phyloP scores from a whole-genome alignment of 1,140 invertebrate genomes.

The Semibalanus balanoides region DNA sequence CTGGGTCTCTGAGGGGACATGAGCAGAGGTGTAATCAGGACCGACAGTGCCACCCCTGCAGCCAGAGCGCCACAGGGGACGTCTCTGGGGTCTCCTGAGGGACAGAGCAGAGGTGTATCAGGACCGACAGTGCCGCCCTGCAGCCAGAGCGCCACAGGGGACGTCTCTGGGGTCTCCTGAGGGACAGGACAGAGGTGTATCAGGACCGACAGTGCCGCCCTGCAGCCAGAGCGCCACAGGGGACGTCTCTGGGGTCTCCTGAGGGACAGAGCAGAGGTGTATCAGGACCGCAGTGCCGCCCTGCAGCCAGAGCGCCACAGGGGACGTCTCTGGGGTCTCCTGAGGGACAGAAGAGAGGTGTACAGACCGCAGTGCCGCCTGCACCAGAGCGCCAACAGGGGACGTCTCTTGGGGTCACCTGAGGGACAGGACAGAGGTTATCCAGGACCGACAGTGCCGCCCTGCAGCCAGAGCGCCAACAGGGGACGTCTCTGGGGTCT shows the following conservation, averaged over 20 bases:
- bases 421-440: conserved; percentile 10
- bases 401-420: conserved; percentile 32
- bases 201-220: too few relatives aligned
- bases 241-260: too few relatives aligned
- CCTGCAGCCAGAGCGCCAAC: too few relatives aligned
- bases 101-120: conserved; percentile 5
- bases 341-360: conserved; percentile 18
- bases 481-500: conserved; percentile 25
- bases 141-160: conserved; percentile 67
- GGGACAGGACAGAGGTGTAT: conserved; percentile 9
- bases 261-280: too few relatives aligned
- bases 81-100: conserved; percentile 26
- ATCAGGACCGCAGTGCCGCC: conserved; percentile 65
- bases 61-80: conserved; percentile 64
- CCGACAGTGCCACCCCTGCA: conserved; percentile 72
- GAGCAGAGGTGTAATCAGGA: too few relatives aligned
- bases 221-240: too few relatives aligned
- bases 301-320: conserved; percentile 71
- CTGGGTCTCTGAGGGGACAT: too few relatives aligned
- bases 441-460: too few relatives aligned
- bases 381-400: conserved; percentile 70
- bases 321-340: conserved; percentile 35
- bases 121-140: too few relatives aligned
- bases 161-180: conserved; percentile 29
- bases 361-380: too few relatives aligned